phyloP scores from a whole-genome alignment of 2,113 vertebrate genomes.

The Spermophilus dauricus region DNA sequence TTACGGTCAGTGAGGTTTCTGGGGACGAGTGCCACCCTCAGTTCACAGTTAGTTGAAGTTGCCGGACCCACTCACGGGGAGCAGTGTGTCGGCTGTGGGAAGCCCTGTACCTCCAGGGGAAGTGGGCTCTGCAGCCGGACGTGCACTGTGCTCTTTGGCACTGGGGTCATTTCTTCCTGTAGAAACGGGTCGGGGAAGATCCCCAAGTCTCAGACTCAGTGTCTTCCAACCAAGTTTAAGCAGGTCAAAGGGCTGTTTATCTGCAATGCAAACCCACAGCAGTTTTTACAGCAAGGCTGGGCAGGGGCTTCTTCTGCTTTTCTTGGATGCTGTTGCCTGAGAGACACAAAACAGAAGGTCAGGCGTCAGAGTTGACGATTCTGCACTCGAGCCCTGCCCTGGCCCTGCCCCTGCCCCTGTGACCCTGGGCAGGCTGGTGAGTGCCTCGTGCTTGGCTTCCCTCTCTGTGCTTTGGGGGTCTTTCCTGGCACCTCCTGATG shows the following conservation, averaged over 20 bases:
- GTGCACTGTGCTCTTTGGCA: not conserved
- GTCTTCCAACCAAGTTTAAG: not conserved
- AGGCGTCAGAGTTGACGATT: not conserved
- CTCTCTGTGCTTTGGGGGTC: not conserved
- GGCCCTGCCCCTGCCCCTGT: too few species aligned
- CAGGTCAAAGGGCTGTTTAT: constrained; percentile 44
- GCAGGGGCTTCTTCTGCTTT: not conserved
- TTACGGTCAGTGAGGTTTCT: not conserved
- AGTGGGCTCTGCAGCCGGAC: not conserved
- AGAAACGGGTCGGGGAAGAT: not conserved
- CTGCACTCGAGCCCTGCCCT: not conserved
- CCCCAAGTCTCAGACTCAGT: not conserved
- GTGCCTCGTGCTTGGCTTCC: not conserved
- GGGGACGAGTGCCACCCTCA: not conserved
- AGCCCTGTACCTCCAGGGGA: not conserved
- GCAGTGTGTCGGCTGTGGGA: not conserved
- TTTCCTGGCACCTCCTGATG: accelerated
- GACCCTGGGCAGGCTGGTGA: not conserved
- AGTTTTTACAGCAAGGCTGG: not conserved
- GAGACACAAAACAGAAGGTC: not conserved
- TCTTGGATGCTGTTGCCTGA: not conserved
- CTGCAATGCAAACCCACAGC: constrained; percentile 35
- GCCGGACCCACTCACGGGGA: too few species aligned
- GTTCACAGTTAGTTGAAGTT: not conserved
- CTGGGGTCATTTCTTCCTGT: not conserved